Evolutionary conservation across 2,113 vertebrate species (phyloP).

Genomic region (Bothrops jararaca): DNA sequence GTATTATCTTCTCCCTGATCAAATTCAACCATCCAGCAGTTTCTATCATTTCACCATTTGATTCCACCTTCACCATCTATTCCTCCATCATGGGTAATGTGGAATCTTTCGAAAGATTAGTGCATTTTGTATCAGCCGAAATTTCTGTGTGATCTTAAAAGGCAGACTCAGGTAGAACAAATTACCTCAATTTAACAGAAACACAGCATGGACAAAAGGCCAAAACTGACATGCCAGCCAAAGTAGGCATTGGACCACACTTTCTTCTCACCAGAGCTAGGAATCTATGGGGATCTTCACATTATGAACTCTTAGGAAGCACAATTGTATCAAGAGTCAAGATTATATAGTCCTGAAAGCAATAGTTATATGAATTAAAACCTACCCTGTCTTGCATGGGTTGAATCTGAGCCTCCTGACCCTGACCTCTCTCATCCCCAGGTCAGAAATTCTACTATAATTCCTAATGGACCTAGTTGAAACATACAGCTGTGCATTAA

Average conservation of each 20-base stretch:
- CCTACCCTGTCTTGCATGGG: not conserved
- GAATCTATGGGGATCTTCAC: not conserved
- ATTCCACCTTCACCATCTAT: not conserved
- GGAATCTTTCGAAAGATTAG: not conserved
- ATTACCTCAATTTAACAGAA: not conserved
- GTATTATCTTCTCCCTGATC: not conserved
- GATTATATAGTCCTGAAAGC: not conserved
- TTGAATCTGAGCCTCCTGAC: not conserved
- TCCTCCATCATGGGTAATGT: not conserved
- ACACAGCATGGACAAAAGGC: not conserved
- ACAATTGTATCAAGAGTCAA: not conserved
- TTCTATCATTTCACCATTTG: not conserved
- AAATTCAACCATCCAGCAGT: not conserved
- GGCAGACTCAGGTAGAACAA: not conserved
- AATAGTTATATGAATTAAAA: not conserved
- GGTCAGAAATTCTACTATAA: not conserved
- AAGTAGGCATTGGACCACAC: not conserved
- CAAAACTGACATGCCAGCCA: not conserved
- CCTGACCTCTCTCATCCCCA: not conserved
- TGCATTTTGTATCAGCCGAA: not conserved
- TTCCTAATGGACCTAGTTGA: not conserved
- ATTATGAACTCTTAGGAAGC: not conserved
- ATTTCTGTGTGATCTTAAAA: not conserved
- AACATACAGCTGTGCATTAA: not conserved
- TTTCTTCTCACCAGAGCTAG: not conserved